These are phyloP conservation scores for Epistrophe grossulariae DNA, from an alignment of 2,888 invertebrate species.

Conservation along the genomic window DNA sequence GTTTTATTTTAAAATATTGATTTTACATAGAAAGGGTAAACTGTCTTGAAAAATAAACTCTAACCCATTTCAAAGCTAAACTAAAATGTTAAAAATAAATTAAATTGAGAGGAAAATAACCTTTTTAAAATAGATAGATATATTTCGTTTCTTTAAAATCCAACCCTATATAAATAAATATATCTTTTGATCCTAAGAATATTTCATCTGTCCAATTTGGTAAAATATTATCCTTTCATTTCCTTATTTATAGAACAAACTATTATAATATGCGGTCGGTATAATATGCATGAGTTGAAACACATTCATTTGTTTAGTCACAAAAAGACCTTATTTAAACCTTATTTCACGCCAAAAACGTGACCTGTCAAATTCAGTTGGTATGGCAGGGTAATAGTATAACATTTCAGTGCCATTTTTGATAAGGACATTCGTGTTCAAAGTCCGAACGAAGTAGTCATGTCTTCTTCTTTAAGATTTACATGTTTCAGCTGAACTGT, in stretches of 20 bases:
- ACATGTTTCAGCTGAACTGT: not conserved
- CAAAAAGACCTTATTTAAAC: conserved; percentile 11
- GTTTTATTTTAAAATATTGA: too few relatives aligned
- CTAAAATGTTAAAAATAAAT: not conserved
- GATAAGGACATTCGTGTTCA: not conserved
- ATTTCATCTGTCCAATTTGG: conserved; percentile 4
- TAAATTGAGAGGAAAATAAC: not conserved
- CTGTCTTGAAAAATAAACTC: not conserved
- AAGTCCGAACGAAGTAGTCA: not conserved
- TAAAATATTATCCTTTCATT: conserved; percentile 11
- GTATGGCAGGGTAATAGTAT: not conserved
- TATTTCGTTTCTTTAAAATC: not conserved
- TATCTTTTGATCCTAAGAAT: not conserved
- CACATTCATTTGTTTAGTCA: not conserved
- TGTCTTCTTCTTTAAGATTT: not conserved
- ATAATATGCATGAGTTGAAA: conserved; percentile 4
- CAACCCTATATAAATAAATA: not conserved
- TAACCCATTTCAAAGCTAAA: not conserved
- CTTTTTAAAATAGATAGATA: not conserved
- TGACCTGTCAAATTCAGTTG: conserved; percentile 23
- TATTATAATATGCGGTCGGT: not conserved
- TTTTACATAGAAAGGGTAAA: too few relatives aligned
- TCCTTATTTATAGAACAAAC: not conserved
- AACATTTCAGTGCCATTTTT: not conserved
- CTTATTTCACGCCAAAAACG: conserved; percentile 22